Evolutionary conservation across 2,888 invertebrate species (phyloP), one percentile per base, ranked within the genome.

Genomic region (Iselma pallidipennis): DNA sequence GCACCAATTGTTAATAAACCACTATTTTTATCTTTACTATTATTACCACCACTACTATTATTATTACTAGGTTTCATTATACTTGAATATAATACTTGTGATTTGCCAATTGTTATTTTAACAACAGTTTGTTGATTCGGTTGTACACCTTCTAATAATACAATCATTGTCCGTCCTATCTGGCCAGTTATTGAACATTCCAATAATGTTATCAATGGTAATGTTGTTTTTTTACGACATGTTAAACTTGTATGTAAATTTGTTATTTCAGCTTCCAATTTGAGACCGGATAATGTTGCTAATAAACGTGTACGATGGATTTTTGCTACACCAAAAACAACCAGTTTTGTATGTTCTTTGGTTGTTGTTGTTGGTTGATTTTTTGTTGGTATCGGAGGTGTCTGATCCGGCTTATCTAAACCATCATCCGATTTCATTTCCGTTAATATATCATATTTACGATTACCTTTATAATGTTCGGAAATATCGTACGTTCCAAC

Each of bases 101-200:
- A 95, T 80, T 95, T 95, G 65, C 94, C 95, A 50, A 96, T 91
- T 23, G 92, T 92, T 33, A 96, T 91, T 75, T 95, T 94, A 0
- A 97, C 96, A 16, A 98, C 96, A 28, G 96, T 96, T 81, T 96
- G 96, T 78, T 95, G 93, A 81, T 88, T 91, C 0, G 96, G 96
- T 0, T 94, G 91, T 7, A 90, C 89, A 21, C 96, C 96, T 82
- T 97, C 97, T 0, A 96, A 83, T 61, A 97, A 83, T 51, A 95
- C 94, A 66, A 97, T 95, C 91, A 92, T 94, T 19, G 96, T 92
- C 59, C 95, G 86, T 0, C 96, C 96, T 19, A 96, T 89, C 82
- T 95, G 95, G 7, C 95, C 96, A 1, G 93, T 92, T 21, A 94
- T 84, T 49, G 93, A 91, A 81, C 91, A 90, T 77, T 94, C 94